phyloP scores from a whole-genome alignment of 37 sponge, comb jelly and placozoan genomes.

The Halichondria panicea region DNA sequence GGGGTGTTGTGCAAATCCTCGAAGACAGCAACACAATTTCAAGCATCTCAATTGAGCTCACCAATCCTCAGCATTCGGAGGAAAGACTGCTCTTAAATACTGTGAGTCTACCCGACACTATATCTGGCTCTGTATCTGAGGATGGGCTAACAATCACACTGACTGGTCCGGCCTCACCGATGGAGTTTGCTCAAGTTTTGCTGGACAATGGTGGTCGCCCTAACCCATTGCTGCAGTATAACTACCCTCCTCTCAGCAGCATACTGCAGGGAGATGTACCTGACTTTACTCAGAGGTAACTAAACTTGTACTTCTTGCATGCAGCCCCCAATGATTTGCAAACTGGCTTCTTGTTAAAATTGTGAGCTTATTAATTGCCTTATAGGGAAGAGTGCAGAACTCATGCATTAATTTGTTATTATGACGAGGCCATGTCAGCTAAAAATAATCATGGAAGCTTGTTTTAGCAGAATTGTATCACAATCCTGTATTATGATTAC shows the following conservation, averaged over 20 bases:
- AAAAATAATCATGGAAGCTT: no score
- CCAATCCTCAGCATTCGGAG: slow-evolving; percentile 21
- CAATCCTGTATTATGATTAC: neutral
- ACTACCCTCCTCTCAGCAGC: slow-evolving; percentile 31
- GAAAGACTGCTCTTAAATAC: neutral
- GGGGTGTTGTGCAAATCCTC: neutral
- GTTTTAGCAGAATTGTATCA: neutral
- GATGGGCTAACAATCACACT: neutral
- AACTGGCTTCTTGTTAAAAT: no score
- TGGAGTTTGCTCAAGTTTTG: neutral
- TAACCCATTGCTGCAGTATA: neutral
- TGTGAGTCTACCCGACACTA: neutral
- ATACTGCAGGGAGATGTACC: slow-evolving; percentile 41
- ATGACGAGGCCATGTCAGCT: no score
- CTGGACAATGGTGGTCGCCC: no score
- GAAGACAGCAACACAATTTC: neutral
- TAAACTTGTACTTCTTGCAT: neutral
- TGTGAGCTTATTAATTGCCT: no score
- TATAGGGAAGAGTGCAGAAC: no score
- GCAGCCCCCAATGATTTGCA: no score
- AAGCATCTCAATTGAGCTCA: slow-evolving; percentile 11
- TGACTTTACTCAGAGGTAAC: slow-evolving; percentile 51
- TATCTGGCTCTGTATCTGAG: neutral
- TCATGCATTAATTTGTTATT: no score
- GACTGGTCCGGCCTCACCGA: slow-evolving; percentile 6